Evolutionary conservation across 2,888 invertebrate species (phyloP).

Genomic region (Xylophagus ater): DNA sequence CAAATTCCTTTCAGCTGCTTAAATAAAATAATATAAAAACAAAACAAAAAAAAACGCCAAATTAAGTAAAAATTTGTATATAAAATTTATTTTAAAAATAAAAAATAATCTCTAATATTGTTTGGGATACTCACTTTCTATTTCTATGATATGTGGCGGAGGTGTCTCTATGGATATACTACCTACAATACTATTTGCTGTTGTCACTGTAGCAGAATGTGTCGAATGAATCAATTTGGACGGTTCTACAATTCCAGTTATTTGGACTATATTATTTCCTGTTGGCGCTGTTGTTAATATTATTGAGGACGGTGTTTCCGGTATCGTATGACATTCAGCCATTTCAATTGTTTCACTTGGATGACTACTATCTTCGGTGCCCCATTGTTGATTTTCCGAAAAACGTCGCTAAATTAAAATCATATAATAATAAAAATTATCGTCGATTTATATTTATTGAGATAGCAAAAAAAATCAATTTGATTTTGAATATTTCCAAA

Average conservation of each 20-base stretch:
- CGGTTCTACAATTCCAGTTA: not conserved
- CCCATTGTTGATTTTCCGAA: slow-evolving; percentile 33
- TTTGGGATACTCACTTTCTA: not conserved
- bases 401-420: slow-evolving; percentile 30
- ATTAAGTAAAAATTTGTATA: too few relatives aligned
- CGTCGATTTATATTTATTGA: not conserved
- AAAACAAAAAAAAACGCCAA: too few relatives aligned
- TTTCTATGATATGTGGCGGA: slow-evolving; percentile 32
- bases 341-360: slow-evolving; percentile 21
- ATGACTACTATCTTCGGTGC: slow-evolving; percentile 27
- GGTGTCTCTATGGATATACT: slow-evolving; percentile 38
- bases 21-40: too few relatives aligned
- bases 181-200: slow-evolving; percentile 32
- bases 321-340: slow-evolving; percentile 19
- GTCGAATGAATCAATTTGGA: not conserved
- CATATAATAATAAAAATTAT: slow-evolving; percentile 3
- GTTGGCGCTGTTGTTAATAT: not conserved
- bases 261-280: not conserved
- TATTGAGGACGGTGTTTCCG: slow-evolving; percentile 5
- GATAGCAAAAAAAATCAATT: not conserved
- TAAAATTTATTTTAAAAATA: too few relatives aligned
- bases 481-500: too few relatives aligned
- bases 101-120: too few relatives aligned
- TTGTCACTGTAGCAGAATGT: slow-evolving; percentile 16
- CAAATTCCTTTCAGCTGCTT: slow-evolving; percentile 19